Evolutionary conservation across 2,888 invertebrate genomes (phyloP), one percentile per base, ranked within the genome.

Genomic region (Lasioglossum malachurum): DNA sequence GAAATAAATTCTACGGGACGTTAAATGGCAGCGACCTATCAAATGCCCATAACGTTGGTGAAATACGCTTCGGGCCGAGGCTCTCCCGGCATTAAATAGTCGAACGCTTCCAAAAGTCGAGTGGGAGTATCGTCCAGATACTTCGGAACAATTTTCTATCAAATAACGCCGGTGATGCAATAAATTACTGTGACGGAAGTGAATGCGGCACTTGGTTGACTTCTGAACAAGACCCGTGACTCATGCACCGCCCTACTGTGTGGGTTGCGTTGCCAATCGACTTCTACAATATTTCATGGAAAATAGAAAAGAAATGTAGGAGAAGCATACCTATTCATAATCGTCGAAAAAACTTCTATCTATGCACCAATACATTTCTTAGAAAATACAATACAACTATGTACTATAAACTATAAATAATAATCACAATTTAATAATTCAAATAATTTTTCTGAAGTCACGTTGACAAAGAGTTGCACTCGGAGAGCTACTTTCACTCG

Each of bases 121-220:
- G 87, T 87, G 64, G 84, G 87, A 80, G 87, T 87, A 14, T 80
- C 72, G 72, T 74, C 75, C 79, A 78, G 80, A 74, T 80, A 82
- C 76, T 78, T 82, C 69, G 82, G 75, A 71, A 88, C 82, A 88
- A 82, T 86, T 88, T 89, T 89, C 84, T 88, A 88, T 89, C 84
- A 81, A 89, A 86, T 78, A 82, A 80, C 82, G 44, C 44, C 44
- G 53, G 78, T 89, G 88, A 88, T 79, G 88, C 86, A 88, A 88
- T 89, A 86, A 88, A 88, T 84, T 77, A 57, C 75, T 57, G 82
- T 86, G 88, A 86, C 88, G 88, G 88, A 89, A 86, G 88, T 86
- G 88, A 88, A 78, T 41, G 75, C 81, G 38, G 86, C 72, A 75
- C 83, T 81, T 82, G 83, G 72, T 84, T 86, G 82, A 88, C 88